phyloP scores from a whole-genome alignment of 2,797 vertebrate species.

The Tenualosa thibaudeaui region DNA sequence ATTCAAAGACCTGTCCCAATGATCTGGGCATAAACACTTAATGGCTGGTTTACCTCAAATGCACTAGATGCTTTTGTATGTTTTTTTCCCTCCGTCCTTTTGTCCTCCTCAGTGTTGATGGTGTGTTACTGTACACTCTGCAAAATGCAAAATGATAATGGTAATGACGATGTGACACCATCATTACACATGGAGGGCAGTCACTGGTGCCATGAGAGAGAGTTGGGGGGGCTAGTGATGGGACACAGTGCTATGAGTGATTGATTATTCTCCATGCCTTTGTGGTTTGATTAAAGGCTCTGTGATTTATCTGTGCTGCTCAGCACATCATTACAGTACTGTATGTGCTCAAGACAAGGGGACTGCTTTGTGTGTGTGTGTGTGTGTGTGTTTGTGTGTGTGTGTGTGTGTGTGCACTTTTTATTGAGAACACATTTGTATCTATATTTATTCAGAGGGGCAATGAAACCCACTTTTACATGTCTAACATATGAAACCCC shows the following conservation, averaged over 20 bases:
- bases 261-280: constrained; percentile 73
- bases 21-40: not conserved
- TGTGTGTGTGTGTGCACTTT: constrained; percentile 34
- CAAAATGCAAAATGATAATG: constrained; percentile 34
- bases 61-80: not conserved
- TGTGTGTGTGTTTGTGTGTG: constrained; percentile 32
- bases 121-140: constrained; percentile 21
- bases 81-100: not conserved
- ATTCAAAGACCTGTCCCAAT: not conserved
- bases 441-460: constrained; percentile 31
- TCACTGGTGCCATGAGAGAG: constrained; percentile 49
- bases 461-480: constrained; percentile 50
- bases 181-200: constrained; percentile 52
- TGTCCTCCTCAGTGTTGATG: not conserved
- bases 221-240: constrained; percentile 46
- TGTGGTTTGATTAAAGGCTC: constrained; percentile 74
- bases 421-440: constrained; percentile 34
- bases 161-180: constrained; percentile 67
- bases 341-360: constrained; percentile 61
- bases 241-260: constrained; percentile 66
- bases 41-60: not conserved
- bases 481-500: constrained; percentile 50
- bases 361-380: constrained; percentile 48
- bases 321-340: constrained; percentile 71
- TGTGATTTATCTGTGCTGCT: constrained; percentile 75